phyloP scores from a whole-genome alignment of 2,113 vertebrate genomes.

The Semnornis frantzii region DNA sequence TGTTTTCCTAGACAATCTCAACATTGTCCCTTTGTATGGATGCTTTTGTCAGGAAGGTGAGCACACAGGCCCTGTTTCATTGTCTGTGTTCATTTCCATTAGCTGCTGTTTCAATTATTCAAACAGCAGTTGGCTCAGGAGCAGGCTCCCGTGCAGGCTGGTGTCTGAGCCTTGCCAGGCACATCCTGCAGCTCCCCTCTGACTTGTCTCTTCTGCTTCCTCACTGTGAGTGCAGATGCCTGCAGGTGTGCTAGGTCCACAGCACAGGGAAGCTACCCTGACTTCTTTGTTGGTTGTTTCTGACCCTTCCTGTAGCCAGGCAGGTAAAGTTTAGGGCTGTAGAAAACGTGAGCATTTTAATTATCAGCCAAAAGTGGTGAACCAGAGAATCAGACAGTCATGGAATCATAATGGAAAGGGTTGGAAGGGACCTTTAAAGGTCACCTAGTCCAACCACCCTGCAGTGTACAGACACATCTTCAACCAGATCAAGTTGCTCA shows the following conservation, averaged over 20 bases:
- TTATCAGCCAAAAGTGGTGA: not conserved
- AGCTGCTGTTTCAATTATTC: conserved; percentile 2
- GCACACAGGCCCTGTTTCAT: not conserved
- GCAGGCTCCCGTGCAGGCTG: conserved; percentile 6
- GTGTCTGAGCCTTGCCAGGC: conserved; percentile 13
- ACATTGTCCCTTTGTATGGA: conserved; percentile 58
- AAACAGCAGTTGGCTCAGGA: conserved; percentile 1
- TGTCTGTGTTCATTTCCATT: conserved; percentile 22
- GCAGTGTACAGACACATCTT: too few species aligned
- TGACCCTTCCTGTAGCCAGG: not conserved
- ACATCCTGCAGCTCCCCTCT: not conserved
- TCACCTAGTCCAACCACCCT: too few species aligned
- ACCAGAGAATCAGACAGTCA: not conserved
- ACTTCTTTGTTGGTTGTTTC: not conserved
- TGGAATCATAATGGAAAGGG: too few species aligned
- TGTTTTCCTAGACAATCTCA: conserved; percentile 66
- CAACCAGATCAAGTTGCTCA: too few species aligned
- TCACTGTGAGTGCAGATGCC: not conserved
- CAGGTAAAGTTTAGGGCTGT: not conserved
- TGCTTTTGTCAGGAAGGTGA: conserved; percentile 37
- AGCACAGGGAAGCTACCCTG: not conserved
- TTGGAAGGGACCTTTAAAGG: too few species aligned
- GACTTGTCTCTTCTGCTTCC: not conserved
- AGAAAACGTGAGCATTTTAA: not conserved
- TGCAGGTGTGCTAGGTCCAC: not conserved